Evolutionary conservation across 2,797 vertebrate species (phyloP), one percentile per base, ranked within the genome.

Genomic region (Manis javanica): DNA sequence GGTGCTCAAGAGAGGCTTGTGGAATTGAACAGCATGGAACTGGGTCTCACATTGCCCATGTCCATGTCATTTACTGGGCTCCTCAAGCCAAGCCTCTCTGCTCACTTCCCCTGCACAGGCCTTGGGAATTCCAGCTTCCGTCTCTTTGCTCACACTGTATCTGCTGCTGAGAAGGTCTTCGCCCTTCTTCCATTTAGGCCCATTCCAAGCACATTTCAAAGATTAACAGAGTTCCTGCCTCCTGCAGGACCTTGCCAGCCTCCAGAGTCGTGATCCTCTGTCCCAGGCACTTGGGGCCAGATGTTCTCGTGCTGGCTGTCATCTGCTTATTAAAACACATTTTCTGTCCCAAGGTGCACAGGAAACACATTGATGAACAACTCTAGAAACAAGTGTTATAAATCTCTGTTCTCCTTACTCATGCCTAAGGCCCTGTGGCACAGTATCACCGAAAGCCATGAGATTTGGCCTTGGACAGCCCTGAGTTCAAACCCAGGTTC

Each of bases 251-350:
- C 0, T 0, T 5, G n/a, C 68, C 49, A 42, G 51, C 24, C 34
- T 79, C 42, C 55, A 9, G 26, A 57, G 49, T 10, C 0, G 0
- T 1, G 31, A 53, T 69, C 21, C 37, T 55, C 37, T 0, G 0
- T 15, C 14, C 91, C 51, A 29, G 42, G 49, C 18, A 13, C 7
- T 29, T 46, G 78, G 15, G 10, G 5, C 49, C 19, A 34, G 34
- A 14, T 2, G 0, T 12, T 59, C 57, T 23, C 13, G 3, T 9
- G 11, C 78, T 24, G 21, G 15, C 15, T 0, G 0, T 21, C 3
- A 6, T 7, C 79, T 66, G 74, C 75, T 77, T 37, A 49, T 59
- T 31, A 29, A 46, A 81, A 24, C 26, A 42, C n/a, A 26, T 7
- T 59, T 68, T 49, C 79, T 71, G 21, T 75, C 72, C 51, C 15